Percentiles rank a stretch among this genome's conserved stretches.
Evolutionary conservation across 2,888 invertebrate genomes (phyloP).

Genomic region (Eugnorisma glareosa): DNA sequence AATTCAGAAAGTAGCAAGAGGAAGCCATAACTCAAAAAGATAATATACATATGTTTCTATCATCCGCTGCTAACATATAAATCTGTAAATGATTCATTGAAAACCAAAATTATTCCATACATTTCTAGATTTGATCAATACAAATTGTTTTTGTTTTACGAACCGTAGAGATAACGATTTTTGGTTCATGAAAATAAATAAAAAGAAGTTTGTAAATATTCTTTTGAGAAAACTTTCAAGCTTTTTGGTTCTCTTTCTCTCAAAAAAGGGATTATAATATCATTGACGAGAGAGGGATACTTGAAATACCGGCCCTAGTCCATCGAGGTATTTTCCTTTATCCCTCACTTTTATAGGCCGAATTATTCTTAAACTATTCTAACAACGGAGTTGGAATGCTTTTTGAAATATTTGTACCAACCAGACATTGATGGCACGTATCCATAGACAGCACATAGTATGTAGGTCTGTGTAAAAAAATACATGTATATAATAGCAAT

Average conservation of each 20-base stretch:
- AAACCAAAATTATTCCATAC: slow-evolving; percentile 48
- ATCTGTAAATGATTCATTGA: slow-evolving; percentile 39
- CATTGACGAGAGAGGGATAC: slow-evolving; percentile 35
- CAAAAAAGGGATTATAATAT: slow-evolving; percentile 32
- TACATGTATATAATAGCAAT: background rate
- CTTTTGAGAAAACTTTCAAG: slow-evolving; percentile 37
- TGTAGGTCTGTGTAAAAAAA: background rate
- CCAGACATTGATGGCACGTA: slow-evolving; percentile 12
- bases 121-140: slow-evolving; percentile 32
- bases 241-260: background rate
- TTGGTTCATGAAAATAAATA: slow-evolving; percentile 19
- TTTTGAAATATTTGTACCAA: slow-evolving; percentile 27
- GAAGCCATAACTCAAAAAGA: slow-evolving; percentile 33
- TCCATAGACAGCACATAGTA: background rate
- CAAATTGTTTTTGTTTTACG: slow-evolving; percentile 15
- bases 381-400: slow-evolving; percentile 36
- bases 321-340: slow-evolving; percentile 66
- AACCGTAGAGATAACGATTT: background rate
- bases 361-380: slow-evolving; percentile 48
- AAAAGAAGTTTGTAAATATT: slow-evolving; percentile 28
- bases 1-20: background rate
- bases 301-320: slow-evolving; percentile 51
- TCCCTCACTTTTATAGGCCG: slow-evolving; percentile 43
- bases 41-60: slow-evolving; percentile 14
- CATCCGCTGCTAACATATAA: slow-evolving; percentile 29